These are phyloP conservation scores for Euphonia xanthogaster DNA, from an alignment of 2,797 vertebrate genomes.

Conservation along the genomic window DNA sequence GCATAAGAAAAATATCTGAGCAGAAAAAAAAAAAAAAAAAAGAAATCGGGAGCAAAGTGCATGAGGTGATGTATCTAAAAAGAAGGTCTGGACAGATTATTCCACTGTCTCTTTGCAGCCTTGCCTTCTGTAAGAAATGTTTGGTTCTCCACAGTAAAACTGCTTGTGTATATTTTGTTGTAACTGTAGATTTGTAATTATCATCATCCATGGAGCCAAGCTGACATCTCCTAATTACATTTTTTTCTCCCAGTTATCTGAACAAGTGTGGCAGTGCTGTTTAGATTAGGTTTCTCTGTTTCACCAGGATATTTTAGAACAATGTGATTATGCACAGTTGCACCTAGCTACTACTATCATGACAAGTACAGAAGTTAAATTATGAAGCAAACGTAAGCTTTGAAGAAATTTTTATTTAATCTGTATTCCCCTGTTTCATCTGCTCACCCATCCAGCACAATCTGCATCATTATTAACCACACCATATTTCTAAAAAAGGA, in stretches of 20 bases:
- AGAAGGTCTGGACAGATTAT: background rate
- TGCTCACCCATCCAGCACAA: constrained; percentile 82
- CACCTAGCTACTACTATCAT: constrained; percentile 74
- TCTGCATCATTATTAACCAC: constrained; percentile 85
- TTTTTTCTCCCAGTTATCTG: constrained; percentile 1
- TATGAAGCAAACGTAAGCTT: constrained; percentile 83
- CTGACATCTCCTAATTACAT: constrained; percentile 16
- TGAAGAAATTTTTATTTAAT: constrained; percentile 85
- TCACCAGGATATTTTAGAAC: constrained; percentile 69
- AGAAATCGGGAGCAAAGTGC: background rate
- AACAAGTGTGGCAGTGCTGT: constrained; percentile 31
- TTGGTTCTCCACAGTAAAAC: background rate
- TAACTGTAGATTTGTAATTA: background rate
- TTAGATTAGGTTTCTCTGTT: constrained; percentile 61
- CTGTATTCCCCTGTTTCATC: constrained; percentile 84
- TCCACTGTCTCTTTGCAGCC: background rate
- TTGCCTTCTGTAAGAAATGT: background rate
- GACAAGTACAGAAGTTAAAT: constrained; percentile 82
- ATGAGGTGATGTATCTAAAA: background rate
- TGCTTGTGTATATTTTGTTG: background rate
- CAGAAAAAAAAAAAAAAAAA: background rate
- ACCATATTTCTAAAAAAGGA: constrained; percentile 77
- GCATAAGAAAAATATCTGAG: background rate
- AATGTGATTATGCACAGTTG: constrained; percentile 69
- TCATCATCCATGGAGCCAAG: background rate